Conservation (phyloP, 2,888 invertebrate species). For the Dolichomitus sp. region DNA sequence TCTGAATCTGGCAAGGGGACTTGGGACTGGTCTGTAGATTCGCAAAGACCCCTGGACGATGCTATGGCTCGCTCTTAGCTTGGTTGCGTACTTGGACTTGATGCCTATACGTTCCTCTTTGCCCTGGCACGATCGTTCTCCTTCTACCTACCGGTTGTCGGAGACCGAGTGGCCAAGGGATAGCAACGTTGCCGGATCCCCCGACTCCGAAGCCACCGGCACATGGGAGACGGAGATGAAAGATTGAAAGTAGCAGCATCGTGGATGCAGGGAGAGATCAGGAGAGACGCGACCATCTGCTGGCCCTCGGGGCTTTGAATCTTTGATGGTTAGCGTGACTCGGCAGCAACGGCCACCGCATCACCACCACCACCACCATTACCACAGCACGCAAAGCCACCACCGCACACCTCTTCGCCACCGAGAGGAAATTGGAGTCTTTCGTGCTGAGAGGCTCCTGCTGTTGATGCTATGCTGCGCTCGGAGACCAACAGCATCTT, state of each 20-base stretch:
- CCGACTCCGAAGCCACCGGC: conserved; percentile 43
- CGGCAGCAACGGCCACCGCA: conserved; percentile 76
- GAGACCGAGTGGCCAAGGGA: conserved; percentile 15
- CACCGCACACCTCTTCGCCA: conserved; percentile 53
- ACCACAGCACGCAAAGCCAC: conserved; percentile 55
- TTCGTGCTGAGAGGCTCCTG: conserved; percentile 69
- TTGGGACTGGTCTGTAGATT: not conserved
- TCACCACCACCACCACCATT: conserved; percentile 41
- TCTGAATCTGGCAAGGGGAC: not conserved
- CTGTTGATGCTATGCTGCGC: conserved; percentile 17
- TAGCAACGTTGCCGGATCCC: conserved; percentile 62
- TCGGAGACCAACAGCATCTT: conserved; percentile 42
- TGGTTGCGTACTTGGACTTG: not conserved
- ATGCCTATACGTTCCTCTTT: not conserved
- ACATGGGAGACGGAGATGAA: conserved; percentile 67
- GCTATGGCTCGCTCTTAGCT: not conserved
- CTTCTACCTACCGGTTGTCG: conserved; percentile 45
- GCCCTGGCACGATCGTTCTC: not conserved
- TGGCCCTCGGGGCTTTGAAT: conserved; percentile 84
- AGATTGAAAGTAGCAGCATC: conserved; percentile 64
- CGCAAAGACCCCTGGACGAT: not conserved
- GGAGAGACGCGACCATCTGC: conserved; percentile 83
- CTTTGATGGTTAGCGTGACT: conserved; percentile 85
- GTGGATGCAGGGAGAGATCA: conserved; percentile 60
- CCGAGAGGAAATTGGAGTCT: conserved; percentile 76